phyloP scores from a whole-genome alignment of 2,888 invertebrate genomes.

The Troides oblongomaculatus region DNA sequence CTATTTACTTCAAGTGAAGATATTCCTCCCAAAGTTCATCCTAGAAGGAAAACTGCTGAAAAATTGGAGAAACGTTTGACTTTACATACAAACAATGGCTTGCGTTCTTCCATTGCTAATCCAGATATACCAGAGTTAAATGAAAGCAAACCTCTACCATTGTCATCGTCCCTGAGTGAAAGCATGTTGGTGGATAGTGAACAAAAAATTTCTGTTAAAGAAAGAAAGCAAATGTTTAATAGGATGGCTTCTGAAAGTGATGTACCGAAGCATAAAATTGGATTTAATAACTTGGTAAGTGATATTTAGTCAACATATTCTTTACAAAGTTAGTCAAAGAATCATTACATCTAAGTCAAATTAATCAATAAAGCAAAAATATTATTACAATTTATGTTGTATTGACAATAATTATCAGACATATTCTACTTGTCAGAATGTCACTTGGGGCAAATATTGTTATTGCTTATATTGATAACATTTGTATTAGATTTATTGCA shows the following conservation, averaged over 20 bases:
- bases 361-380: too few species aligned
- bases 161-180: constrained; percentile 64
- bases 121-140: constrained; percentile 46
- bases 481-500: not conserved
- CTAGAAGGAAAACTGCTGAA: constrained; percentile 60
- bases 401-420: too few species aligned
- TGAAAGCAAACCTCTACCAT: constrained; percentile 43
- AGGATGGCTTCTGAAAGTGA: constrained; percentile 92
- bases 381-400: too few species aligned
- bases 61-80: constrained; percentile 56
- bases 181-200: constrained; percentile 73
- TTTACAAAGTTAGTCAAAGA: too few species aligned
- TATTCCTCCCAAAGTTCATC: constrained; percentile 58
- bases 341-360: too few species aligned
- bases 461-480: not conserved
- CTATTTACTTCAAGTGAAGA: constrained; percentile 44
- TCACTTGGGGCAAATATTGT: not conserved
- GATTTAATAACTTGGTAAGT: constrained; percentile 82
- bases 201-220: constrained; percentile 91
- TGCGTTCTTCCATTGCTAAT: constrained; percentile 48
- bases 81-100: constrained; percentile 38
- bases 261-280: constrained; percentile 71
- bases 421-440: not conserved
- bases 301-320: not conserved
- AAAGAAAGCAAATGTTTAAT: constrained; percentile 95